Conservation (phyloP, 2,797 vertebrate species). For the Dendrocincla tyrannina region DNA sequence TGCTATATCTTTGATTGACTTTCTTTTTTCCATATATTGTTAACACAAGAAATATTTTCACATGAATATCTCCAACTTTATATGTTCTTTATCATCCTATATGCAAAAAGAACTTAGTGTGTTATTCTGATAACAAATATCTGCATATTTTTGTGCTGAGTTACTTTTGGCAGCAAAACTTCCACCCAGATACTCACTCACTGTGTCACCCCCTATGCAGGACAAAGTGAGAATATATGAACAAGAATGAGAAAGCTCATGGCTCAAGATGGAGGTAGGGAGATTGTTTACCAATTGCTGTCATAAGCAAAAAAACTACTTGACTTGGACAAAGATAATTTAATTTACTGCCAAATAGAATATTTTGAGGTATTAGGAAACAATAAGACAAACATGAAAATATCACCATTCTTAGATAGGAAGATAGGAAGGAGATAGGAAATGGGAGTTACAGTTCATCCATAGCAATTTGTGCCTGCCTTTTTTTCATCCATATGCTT, state of each 20-base stretch:
- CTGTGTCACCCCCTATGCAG: rapidly evolving
- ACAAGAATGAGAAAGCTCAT: neutral
- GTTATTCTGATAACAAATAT: neutral
- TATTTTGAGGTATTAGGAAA: neutral
- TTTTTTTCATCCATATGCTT: neutral
- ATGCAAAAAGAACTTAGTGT: neutral
- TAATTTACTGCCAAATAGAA: neutral
- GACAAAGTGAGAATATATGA: neutral
- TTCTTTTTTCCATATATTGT: neutral
- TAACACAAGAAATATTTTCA: neutral
- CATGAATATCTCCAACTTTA: neutral
- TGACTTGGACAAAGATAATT: neutral
- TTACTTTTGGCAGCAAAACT: neutral
- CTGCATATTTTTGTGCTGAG: neutral
- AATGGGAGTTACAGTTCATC: neutral
- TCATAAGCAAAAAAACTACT: neutral
- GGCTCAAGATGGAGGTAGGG: neutral
- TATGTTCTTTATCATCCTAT: neutral
- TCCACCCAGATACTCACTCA: neutral
- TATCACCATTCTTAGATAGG: neutral
- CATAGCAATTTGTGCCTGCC: rapidly evolving
- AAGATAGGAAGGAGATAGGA: rapidly evolving
- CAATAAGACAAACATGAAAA: neutral
- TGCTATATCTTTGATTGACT: neutral
- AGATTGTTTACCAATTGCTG: neutral